phyloP scores from a whole-genome alignment of 2,113 vertebrate species.

The Oceanodroma tethys region DNA sequence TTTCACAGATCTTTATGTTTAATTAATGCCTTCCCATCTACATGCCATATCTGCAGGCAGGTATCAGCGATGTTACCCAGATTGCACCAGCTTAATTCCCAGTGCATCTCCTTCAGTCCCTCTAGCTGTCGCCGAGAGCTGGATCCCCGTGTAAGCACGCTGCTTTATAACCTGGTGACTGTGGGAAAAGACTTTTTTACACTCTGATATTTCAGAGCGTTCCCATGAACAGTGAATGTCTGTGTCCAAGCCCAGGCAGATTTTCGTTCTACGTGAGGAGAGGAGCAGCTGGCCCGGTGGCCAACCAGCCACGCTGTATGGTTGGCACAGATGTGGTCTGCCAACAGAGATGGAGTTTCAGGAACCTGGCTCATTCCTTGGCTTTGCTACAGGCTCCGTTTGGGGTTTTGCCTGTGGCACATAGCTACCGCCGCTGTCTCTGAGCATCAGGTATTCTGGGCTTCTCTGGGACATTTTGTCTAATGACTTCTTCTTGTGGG shows the following conservation, averaged over 20 bases:
- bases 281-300: neutral
- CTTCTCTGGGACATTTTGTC: neutral
- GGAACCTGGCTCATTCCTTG: neutral
- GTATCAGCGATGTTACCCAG: neutral
- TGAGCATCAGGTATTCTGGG: rapidly evolving
- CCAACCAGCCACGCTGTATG: neutral
- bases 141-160: neutral
- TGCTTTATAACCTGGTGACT: neutral
- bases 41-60: neutral
- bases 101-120: neutral
- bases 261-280: neutral
- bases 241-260: neutral
- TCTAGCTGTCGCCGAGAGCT: neutral
- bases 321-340: neutral
- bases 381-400: neutral
- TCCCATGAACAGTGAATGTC: neutral
- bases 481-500: neutral
- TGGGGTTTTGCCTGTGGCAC: neutral
- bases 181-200: neutral
- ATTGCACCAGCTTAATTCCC: neutral
- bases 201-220: neutral
- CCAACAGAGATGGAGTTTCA: neutral
- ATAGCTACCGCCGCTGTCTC: rapidly evolving
- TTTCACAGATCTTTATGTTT: neutral
- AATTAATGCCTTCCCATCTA: neutral